phyloP scores from a whole-genome alignment of 2,113 vertebrate genomes.

The Colistium nudipinnis region DNA sequence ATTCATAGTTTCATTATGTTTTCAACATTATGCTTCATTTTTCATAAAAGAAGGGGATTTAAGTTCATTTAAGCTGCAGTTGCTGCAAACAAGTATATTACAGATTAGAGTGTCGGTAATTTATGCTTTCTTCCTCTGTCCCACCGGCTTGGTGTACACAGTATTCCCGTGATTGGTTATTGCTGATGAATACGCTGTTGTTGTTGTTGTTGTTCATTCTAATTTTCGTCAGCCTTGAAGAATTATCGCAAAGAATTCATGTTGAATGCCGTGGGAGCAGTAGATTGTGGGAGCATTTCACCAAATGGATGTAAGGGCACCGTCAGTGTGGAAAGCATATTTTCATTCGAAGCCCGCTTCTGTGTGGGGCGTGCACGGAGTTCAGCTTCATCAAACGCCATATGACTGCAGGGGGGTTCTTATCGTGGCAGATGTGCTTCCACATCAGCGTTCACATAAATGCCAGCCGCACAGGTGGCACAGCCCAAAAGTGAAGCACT shows the following conservation, averaged over 20 bases:
- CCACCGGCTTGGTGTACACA: no score
- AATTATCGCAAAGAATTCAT: constrained; percentile 34
- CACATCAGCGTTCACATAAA: neutral
- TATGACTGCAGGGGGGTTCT: neutral
- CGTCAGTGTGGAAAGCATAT: constrained; percentile 22
- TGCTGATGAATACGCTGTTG: no score
- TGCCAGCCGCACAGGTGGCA: neutral
- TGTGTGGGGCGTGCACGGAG: constrained; percentile 7
- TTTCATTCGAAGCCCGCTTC: constrained; percentile 31
- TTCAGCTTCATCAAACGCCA: constrained; percentile 30
- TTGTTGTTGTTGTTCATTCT: no score
- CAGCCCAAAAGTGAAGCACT: neutral
- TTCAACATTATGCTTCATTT: no score
- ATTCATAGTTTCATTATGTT: neutral
- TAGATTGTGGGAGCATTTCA: constrained; percentile 21
- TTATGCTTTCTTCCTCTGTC: no score
- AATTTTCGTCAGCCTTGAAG: no score
- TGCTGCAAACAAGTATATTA: no score
- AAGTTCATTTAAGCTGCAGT: no score
- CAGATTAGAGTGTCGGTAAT: neutral
- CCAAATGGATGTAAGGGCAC: constrained; percentile 19
- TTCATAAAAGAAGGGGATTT: no score
- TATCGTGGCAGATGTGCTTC: constrained; percentile 19
- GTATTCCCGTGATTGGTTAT: no score
- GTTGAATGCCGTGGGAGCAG: constrained; percentile 36